Evolutionary conservation across 2,888 invertebrate genomes (phyloP).

Genomic region (Spialia ferax): DNA sequence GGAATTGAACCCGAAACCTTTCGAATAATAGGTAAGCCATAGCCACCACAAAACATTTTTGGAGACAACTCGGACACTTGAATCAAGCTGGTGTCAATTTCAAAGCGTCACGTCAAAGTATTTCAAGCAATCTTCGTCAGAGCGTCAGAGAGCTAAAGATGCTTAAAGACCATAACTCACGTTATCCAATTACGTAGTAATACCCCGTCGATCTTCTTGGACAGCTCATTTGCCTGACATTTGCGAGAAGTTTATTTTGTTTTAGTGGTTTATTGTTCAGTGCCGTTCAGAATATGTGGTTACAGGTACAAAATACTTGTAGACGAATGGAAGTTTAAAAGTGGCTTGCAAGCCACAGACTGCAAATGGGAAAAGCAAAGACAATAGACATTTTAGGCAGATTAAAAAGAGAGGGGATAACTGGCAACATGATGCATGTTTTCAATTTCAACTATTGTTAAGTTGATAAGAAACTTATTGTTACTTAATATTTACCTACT

Average conservation of each 20-base stretch:
- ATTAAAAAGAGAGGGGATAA: background rate
- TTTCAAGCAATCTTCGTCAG: background rate
- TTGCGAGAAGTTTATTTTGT: slow-evolving; percentile 33
- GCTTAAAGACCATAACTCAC: slow-evolving; percentile 49
- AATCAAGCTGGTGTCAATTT: background rate
- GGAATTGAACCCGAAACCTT: too few species aligned
- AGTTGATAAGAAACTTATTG: too few species aligned
- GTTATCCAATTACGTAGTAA: slow-evolving; percentile 70
- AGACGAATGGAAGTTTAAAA: background rate
- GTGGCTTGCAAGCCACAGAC: background rate
- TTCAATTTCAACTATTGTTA: too few species aligned
- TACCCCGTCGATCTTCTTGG: slow-evolving; percentile 65
- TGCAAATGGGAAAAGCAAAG: background rate
- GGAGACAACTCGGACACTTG: background rate
- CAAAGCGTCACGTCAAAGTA: background rate
- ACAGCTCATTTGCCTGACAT: slow-evolving; percentile 60
- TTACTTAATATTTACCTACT: too few species aligned
- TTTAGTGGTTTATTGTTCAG: slow-evolving; percentile 23
- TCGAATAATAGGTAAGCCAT: too few species aligned
- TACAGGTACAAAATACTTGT: background rate
- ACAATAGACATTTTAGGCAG: slow-evolving; percentile 1
- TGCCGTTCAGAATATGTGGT: background rate
- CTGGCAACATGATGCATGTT: too few species aligned
- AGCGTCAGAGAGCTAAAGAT: slow-evolving; percentile 13
- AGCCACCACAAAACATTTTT: too few species aligned